phyloP scores from a whole-genome alignment of 2,113 vertebrate species.

The Callipepla squamata region DNA sequence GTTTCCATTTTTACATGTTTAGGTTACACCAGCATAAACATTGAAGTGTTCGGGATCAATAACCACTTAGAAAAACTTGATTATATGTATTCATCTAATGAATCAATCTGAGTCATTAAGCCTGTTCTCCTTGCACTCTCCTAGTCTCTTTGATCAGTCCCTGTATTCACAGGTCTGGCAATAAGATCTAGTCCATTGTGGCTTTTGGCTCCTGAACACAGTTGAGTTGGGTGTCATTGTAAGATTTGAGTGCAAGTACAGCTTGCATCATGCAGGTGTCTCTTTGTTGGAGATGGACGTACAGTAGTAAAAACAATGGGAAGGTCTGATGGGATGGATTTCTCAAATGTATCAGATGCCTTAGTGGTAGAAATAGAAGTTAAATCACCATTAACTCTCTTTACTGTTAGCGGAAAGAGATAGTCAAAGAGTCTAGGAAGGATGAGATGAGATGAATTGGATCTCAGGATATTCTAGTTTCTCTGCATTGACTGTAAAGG shows the following conservation, averaged over 20 bases:
- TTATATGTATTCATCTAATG: constrained; percentile 29
- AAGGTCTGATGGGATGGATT: not conserved
- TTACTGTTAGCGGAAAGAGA: not conserved
- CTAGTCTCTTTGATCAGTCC: not conserved
- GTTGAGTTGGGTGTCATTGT: not conserved
- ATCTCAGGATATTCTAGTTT: not conserved
- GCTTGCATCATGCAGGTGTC: not conserved
- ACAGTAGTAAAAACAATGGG: no score
- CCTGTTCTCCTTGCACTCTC: not conserved
- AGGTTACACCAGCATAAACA: constrained; percentile 15
- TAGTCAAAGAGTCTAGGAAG: not conserved
- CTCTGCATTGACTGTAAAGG: not conserved
- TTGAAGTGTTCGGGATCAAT: not conserved
- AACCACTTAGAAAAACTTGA: constrained; percentile 37
- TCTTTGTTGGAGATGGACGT: not conserved
- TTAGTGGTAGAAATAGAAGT: not conserved
- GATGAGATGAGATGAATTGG: not conserved
- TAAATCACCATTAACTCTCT: not conserved
- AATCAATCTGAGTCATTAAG: constrained; percentile 31
- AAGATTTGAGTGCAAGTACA: not conserved
- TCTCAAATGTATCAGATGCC: not conserved
- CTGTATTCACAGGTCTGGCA: not conserved
- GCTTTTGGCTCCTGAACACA: not conserved
- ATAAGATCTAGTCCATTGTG: not conserved
- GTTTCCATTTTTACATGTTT: not conserved